Evolutionary conservation across 1,140 invertebrate species (phyloP).

Genomic region (Oscheius sp.): DNA sequence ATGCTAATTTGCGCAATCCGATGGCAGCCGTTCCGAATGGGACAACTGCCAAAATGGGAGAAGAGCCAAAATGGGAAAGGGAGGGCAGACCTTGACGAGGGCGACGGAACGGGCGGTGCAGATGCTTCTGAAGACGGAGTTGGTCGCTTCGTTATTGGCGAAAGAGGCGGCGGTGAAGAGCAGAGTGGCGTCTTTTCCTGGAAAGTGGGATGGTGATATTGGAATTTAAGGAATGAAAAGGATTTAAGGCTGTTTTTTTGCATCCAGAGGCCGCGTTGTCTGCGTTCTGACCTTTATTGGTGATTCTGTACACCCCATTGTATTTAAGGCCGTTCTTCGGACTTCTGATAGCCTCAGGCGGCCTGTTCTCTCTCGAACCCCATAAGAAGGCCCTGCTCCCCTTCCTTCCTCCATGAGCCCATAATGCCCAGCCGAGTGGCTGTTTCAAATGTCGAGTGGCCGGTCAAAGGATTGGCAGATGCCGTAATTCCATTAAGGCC

Average conservation of each 20-base stretch:
- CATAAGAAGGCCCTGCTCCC: neutral
- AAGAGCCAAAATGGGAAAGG: neutral
- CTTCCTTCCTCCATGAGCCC: neutral
- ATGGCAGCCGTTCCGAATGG: neutral
- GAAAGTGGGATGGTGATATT: neutral
- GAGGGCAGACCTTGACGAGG: constrained; percentile 50
- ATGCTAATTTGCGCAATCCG: neutral
- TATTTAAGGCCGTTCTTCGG: too few species aligned
- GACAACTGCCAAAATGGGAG: neutral
- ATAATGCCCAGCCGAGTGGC: too few species aligned
- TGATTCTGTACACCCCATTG: too few species aligned
- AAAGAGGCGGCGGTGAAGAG: constrained; percentile 53
- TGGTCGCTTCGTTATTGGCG: constrained; percentile 49
- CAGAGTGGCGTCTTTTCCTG: constrained; percentile 52
- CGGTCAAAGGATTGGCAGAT: too few species aligned
- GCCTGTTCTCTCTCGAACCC: neutral
- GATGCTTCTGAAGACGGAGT: constrained; percentile 48
- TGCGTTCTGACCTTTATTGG: too few species aligned
- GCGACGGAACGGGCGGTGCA: constrained; percentile 55
- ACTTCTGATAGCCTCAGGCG: neutral
- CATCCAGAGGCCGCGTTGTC: too few species aligned
- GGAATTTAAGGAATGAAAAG: too few species aligned
- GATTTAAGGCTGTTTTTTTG: too few species aligned
- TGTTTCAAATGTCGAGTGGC: too few species aligned
- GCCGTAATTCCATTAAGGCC: neutral